phyloP scores from a whole-genome alignment of 2,888 invertebrate genomes.

The Lissocephala sabroskyi region DNA sequence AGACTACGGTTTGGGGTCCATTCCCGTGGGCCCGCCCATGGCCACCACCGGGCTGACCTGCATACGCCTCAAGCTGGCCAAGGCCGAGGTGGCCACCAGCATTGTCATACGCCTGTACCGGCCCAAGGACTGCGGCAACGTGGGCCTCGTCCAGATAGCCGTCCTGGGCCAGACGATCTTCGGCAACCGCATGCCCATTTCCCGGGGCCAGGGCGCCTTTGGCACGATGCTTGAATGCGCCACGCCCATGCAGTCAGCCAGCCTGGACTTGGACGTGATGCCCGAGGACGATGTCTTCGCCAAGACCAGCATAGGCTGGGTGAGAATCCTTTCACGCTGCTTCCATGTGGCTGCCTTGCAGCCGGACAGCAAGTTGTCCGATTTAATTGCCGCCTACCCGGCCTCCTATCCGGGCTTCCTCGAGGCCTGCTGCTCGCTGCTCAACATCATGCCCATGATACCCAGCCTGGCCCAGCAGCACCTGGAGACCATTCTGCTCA shows the following conservation, averaged over 20 bases:
- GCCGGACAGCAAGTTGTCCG: conserved; percentile 68
- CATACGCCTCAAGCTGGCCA: conserved; percentile 86
- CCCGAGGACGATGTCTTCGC: conserved; percentile 71
- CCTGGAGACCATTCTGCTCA: conserved; percentile 80
- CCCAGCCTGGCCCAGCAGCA: conserved; percentile 75
- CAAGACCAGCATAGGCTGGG: conserved; percentile 85
- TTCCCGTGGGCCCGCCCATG: conserved; percentile 89
- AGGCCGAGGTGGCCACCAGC: conserved; percentile 88
- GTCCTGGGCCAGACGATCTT: conserved; percentile 90
- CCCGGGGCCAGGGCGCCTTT: conserved; percentile 34
- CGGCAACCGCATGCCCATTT: conserved; percentile 69
- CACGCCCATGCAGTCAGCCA: conserved; percentile 21
- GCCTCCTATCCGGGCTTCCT: conserved; percentile 79
- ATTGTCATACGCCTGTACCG: conserved; percentile 78
- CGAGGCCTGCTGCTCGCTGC: conserved; percentile 80
- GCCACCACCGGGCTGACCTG: conserved; percentile 90
- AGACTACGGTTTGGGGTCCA: conserved; percentile 83
- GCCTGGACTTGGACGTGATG: conserved; percentile 35
- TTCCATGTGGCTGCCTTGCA: conserved; percentile 74
- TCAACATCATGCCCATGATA: conserved; percentile 79
- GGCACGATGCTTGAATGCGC: conserved; percentile 39
- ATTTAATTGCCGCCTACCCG: conserved; percentile 75
- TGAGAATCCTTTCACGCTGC: conserved; percentile 86
- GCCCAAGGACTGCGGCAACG: conserved; percentile 90
- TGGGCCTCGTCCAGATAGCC: conserved; percentile 90